Conservation (phyloP, 2,888 invertebrate genomes). For the Idaea aversata region DNA sequence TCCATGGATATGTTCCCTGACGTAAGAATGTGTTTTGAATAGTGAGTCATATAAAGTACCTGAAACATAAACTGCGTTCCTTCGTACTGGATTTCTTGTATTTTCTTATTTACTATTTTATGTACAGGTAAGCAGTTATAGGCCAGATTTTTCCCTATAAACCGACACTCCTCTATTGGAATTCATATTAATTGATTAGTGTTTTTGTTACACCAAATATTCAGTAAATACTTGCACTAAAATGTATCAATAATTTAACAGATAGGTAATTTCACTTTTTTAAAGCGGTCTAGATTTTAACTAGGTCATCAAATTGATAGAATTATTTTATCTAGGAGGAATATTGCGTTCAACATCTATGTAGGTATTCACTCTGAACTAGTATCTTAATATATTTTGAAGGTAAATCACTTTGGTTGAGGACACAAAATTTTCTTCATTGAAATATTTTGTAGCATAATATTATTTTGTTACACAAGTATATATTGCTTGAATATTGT, state of each 20-base stretch:
- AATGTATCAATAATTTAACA: not conserved
- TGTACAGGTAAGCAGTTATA: constrained; percentile 12
- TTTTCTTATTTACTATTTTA: constrained; percentile 13
- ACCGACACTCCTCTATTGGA: not conserved
- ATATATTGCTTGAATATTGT: too few species aligned
- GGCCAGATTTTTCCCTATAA: not conserved
- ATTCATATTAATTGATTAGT: not conserved
- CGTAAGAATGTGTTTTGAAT: constrained; percentile 19
- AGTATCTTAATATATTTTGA: too few species aligned
- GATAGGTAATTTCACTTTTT: not conserved
- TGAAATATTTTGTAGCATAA: too few species aligned
- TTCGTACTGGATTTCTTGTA: constrained; percentile 18
- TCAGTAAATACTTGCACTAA: not conserved
- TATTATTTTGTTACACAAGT: too few species aligned
- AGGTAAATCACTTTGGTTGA: too few species aligned
- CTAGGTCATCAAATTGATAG: not conserved
- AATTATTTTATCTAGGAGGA: not conserved
- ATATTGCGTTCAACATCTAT: not conserved
- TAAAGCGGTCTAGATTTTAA: not conserved
- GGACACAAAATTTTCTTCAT: too few species aligned
- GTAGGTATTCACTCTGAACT: not conserved
- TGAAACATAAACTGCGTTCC: constrained; percentile 23
- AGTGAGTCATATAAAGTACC: constrained; percentile 17
- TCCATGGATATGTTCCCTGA: constrained; percentile 7
- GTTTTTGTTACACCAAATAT: not conserved